Evolutionary conservation across 1,140 invertebrate genomes (phyloP), one percentile per base, ranked within the genome.

Genomic region (Drosophila athabasca): DNA sequence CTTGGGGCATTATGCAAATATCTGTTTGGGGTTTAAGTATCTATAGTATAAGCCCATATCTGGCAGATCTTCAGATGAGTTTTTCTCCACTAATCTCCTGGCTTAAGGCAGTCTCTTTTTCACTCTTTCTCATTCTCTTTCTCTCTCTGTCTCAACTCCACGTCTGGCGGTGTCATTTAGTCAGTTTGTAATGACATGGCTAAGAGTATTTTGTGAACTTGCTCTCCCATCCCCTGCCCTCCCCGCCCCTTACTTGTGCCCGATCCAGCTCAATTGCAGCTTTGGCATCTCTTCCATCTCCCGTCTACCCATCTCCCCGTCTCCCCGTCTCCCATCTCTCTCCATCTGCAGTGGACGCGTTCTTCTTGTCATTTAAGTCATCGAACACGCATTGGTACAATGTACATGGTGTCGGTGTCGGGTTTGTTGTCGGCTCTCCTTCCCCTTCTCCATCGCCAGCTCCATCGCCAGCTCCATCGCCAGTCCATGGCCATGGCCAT

Each of bases 311-410:
- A 64, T 68, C 49, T 54, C 22, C 11, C 19, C 26, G 22, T 24
- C 22, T 24, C 24, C 24, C 17, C 17, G 1, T 19, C 17, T 9
- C n/a, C n/a, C n/a, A n/a, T n/a, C n/a, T n/a, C n/a, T 61, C 35
- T 22, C 46, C 15, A 6, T 45, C 31, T 35, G 64, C 52, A 66
- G 60, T 78, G 66, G 76, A 65, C 59, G 64, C 74, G 74, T 70
- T 76, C 60, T 46, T 64, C 75, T 80, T 90, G 89, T 90, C 89
- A 88, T 85, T 90, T 90, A 87, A 90, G 76, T 90, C 80, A 90
- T 90, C 84, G 89, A 90, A 90, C 89, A 90, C 82, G 89, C 89
- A 90, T 90, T 90, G 89, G 85, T 76, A 90, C 89, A 90, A 76
- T 84, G 82, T 78, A 81, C 73, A 83, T 41, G 62, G 76, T 79